Percentiles rank a stretch among this genome's conserved stretches.
Conservation (phyloP, 2,888 invertebrate genomes). For the Aphodius granarius region DNA sequence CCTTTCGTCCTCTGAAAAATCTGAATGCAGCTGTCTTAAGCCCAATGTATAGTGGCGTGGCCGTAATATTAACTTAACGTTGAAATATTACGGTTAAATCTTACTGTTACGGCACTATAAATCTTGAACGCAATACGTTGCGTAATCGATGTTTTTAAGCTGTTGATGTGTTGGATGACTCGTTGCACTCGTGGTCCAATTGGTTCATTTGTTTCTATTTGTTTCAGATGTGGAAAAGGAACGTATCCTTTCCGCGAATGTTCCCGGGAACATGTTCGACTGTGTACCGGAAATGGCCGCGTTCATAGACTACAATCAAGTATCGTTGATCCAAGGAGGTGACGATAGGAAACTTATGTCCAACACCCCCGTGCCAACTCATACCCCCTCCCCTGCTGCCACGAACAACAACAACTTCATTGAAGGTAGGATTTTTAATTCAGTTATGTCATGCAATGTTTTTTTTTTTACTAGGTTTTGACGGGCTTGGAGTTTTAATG, state of each 20-base stretch:
- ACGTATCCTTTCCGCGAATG: conserved; percentile 61
- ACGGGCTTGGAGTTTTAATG: not conserved
- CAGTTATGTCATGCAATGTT: no score
- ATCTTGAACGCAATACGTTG: no score
- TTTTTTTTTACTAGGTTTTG: no score
- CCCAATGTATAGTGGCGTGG: no score
- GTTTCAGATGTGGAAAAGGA: conserved; percentile 77
- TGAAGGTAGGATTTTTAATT: conserved; percentile 59
- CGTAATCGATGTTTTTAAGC: no score
- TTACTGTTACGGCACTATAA: no score
- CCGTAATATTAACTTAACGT: no score
- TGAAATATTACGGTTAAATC: no score
- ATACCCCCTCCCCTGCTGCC: conserved; percentile 47
- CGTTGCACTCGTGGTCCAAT: no score
- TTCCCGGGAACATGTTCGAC: conserved; percentile 76
- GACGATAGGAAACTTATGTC: conserved; percentile 49
- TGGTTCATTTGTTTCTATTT: not conserved
- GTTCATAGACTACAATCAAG: conserved; percentile 62
- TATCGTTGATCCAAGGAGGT: conserved; percentile 49
- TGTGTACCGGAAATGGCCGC: conserved; percentile 77
- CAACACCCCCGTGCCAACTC: conserved; percentile 55
- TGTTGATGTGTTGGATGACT: no score
- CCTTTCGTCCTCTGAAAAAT: no score
- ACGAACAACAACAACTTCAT: conserved; percentile 54
- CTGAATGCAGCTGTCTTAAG: no score